phyloP scores from a whole-genome alignment of 2,797 vertebrate genomes.

The Spinibarbus caldwelli region DNA sequence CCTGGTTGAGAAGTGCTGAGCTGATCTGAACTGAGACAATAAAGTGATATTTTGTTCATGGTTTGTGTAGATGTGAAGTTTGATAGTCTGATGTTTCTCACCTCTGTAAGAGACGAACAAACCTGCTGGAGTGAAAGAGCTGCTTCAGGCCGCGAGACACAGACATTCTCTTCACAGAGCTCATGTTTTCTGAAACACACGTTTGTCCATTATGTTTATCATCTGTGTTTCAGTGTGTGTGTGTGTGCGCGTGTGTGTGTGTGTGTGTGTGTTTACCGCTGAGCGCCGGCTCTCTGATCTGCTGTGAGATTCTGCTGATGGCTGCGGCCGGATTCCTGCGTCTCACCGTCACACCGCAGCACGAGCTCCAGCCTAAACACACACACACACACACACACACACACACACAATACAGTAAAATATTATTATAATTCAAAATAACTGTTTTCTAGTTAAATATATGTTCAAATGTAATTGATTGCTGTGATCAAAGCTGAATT shows the following conservation, averaged over 20 bases:
- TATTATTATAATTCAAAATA: not conserved
- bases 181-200: constrained; percentile 69
- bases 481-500: not conserved
- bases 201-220: not conserved
- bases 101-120: constrained; percentile 81
- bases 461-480: too few relatives aligned
- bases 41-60: too few relatives aligned
- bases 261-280: constrained; percentile 54
- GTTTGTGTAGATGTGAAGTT: too few relatives aligned
- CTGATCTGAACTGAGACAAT: too few relatives aligned
- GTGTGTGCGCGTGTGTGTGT: constrained; percentile 4
- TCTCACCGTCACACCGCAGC: constrained; percentile 73
- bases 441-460: not conserved
- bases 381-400: too few relatives aligned
- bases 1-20: too few relatives aligned
- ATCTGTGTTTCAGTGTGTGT: not conserved
- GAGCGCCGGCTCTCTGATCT: constrained; percentile 73
- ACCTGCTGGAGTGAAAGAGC: constrained; percentile 82
- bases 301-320: constrained; percentile 74
- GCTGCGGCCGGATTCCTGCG: constrained; percentile 68
- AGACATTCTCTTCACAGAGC: constrained; percentile 73
- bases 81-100: constrained; percentile 59
- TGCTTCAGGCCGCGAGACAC: constrained; percentile 81
- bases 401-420: constrained; percentile 23
- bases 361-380: constrained; percentile 78